A percentile compares a stretch with the other conserved stretches of the same genome.
These are phyloP conservation scores for Apostichopus parvimensis DNA, from an alignment of 35 echinoderm and acorn worm species.

Conservation along the genomic window DNA sequence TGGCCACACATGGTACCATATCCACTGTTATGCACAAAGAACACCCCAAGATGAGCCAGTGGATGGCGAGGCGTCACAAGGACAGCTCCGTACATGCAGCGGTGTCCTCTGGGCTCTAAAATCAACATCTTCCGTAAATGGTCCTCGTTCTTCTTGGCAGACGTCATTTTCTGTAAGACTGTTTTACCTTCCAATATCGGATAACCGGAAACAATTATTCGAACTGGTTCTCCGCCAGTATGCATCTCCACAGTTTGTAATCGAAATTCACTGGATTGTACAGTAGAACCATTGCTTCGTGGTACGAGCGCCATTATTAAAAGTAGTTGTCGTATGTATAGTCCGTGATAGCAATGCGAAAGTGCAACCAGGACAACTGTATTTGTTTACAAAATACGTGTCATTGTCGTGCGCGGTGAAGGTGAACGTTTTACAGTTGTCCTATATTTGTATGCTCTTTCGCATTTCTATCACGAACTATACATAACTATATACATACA, in stretches of 20 bases:
- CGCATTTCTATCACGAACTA: too few species aligned
- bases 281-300: too few species aligned
- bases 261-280: background rate
- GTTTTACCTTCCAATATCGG: conserved; percentile 65
- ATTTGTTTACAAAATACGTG: too few species aligned
- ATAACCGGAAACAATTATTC: conserved; percentile 78
- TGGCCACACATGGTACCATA: conserved; percentile 59
- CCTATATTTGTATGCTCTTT: too few species aligned
- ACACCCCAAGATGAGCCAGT: conserved; percentile 4
- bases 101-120: conserved; percentile 79
- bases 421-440: too few species aligned
- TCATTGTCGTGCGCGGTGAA: too few species aligned
- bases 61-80: conserved; percentile 21
- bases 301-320: too few species aligned
- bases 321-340: too few species aligned
- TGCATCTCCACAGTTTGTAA: conserved; percentile 87
- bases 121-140: conserved; percentile 81
- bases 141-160: conserved; percentile 68
- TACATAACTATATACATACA: too few species aligned
- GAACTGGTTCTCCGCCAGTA: conserved; percentile 75
- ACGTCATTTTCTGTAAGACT: conserved; percentile 66
- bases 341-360: too few species aligned
- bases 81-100: conserved; percentile 80
- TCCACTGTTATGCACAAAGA: conserved; percentile 45
- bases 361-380: too few species aligned